These are phyloP conservation scores for Cyanoliseus patagonus DNA, from an alignment of 2,113 vertebrate genomes.

Conservation along the genomic window DNA sequence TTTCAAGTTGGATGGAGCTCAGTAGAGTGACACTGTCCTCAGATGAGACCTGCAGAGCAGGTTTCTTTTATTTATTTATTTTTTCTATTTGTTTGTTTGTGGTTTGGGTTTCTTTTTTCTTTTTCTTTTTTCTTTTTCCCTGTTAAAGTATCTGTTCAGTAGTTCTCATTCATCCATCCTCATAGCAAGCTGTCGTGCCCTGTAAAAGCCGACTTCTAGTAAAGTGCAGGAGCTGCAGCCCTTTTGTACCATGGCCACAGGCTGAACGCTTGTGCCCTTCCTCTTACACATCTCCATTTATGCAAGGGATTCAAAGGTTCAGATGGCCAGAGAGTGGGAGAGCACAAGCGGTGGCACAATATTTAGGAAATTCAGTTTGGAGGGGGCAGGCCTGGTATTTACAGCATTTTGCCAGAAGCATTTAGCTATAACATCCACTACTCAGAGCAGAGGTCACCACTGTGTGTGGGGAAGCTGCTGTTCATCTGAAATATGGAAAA, in stretches of 20 bases:
- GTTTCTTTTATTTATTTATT: background rate
- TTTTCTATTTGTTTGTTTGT: background rate
- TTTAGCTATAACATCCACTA: background rate
- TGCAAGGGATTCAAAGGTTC: background rate
- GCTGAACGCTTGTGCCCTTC: rapidly evolving
- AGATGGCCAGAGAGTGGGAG: background rate
- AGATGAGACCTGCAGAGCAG: background rate
- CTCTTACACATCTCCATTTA: background rate
- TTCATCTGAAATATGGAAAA: background rate
- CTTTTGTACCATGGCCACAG: background rate
- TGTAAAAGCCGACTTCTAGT: background rate
- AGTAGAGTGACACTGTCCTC: background rate
- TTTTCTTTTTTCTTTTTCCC: background rate
- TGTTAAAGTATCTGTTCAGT: background rate
- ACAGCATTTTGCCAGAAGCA: background rate
- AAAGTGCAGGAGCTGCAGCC: background rate
- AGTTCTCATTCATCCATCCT: background rate
- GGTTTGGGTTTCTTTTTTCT: background rate
- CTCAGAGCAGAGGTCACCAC: background rate
- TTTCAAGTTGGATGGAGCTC: background rate
- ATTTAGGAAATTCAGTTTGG: background rate
- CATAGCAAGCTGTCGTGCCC: rapidly evolving
- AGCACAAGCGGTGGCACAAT: background rate
- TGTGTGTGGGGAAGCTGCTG: background rate
- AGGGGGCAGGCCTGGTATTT: background rate